Base-by-base conservation (phyloP, 2,888 invertebrate species). In the Heliothis peltigera region DNA sequence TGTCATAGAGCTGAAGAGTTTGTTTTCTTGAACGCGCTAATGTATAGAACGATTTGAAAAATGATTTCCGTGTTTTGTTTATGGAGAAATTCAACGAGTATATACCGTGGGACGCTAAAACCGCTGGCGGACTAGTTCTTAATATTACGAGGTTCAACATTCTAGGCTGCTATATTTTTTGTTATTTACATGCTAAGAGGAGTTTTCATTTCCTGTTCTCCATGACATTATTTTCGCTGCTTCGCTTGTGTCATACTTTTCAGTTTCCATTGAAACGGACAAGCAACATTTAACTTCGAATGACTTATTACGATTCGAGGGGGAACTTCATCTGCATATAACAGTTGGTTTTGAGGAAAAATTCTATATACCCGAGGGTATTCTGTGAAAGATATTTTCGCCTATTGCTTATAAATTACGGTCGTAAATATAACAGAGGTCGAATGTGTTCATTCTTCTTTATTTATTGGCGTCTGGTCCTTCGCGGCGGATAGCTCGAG, bases 371-470 rank as follows among this genome's bases (percentile, higher is more conserved):
- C 55, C 68, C 54, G 22, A 35, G 32, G 59, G 55, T 66, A 58
- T 69, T 71, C 25, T n/a, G 55, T 47, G 51, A 58, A 66, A 55
- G 42, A 60, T 65, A 71, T 77, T 71, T 76, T 64, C 51, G 32
- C 55, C 65, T 76, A 75, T 80, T 64, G 53, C 67, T 70, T 74
- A 80, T 81, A 81, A 84, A 87, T 86, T 77, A 81, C 74, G 71
- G 75, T 81, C 84, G 80, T 88, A 87, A 89, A 87, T 86, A 86
- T 82, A 81, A 84, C 79, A 76, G 79, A 83, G 84, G 81, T 84
- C 80, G 82, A 85, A 87, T 81, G 84, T 84, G 84, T 87, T 82
- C 79, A 85, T 87, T 86, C 79, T 75, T 70, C 71, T 75, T 80
- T 81, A 82, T 88, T 86, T 81, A 83, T 80, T 75, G 62, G 60